Conservation (phyloP, 64 coral and sea anemone genomes). For the Actinia tenebrosa region DNA sequence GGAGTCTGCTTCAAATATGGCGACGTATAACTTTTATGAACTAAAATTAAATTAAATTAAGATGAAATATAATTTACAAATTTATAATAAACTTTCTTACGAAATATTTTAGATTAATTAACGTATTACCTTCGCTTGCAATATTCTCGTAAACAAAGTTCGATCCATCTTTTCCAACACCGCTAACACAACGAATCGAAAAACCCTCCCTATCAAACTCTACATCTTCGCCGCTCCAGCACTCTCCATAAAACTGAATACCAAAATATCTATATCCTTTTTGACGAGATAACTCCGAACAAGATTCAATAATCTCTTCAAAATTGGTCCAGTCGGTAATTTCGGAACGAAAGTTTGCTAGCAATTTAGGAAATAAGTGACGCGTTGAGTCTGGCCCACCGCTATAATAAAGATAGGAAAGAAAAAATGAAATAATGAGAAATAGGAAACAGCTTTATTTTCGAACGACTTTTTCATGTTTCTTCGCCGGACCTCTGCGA, state of each 20-base stretch:
- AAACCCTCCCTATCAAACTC: neutral
- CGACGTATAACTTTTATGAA: too few relatives aligned
- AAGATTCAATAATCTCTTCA: neutral
- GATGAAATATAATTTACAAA: too few relatives aligned
- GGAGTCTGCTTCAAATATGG: too few relatives aligned
- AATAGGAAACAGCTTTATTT: neutral
- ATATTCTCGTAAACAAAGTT: conserved; percentile 13
- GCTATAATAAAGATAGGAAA: neutral
- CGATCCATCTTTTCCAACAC: neutral
- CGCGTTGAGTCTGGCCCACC: neutral
- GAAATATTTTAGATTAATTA: too few relatives aligned
- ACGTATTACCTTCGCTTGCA: neutral
- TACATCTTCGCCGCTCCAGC: neutral
- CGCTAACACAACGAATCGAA: neutral
- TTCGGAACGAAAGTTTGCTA: conserved; percentile 16
- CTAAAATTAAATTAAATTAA: too few relatives aligned
- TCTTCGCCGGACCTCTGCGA: too few relatives aligned
- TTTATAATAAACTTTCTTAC: too few relatives aligned
- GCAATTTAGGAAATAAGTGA: neutral
- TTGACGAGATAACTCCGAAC: neutral
- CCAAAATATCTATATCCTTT: conserved; percentile 13
- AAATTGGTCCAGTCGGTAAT: conserved; percentile 9
- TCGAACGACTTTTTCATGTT: too few relatives aligned
- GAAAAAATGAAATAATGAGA: neutral
- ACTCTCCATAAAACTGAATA: conserved; percentile 19